Evolutionary conservation across 1,140 invertebrate species (phyloP).

Genomic region (Reticulitermes speratus): DNA sequence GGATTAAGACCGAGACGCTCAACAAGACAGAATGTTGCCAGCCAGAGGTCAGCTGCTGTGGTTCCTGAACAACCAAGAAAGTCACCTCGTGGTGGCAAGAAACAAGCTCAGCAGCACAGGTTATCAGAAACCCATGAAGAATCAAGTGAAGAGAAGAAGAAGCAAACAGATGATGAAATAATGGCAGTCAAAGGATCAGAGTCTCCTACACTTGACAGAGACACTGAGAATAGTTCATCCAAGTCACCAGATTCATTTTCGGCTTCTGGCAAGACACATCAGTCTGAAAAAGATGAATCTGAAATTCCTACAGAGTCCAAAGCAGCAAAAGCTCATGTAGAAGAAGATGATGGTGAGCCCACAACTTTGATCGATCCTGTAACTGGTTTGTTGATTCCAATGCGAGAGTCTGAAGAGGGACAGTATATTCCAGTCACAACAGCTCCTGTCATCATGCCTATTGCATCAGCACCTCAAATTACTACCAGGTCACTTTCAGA

Average conservation of each 20-base stretch:
- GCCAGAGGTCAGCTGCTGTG: neutral
- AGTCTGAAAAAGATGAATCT: conserved; percentile 16
- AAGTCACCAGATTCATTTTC: conserved; percentile 11
- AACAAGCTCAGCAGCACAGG: neutral
- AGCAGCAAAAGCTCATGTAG: neutral
- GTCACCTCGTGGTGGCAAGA: conserved; percentile 32
- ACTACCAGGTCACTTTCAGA: neutral
- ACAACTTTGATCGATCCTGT: conserved; percentile 72
- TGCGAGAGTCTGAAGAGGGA: conserved; percentile 71
- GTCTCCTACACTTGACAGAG: conserved; percentile 9
- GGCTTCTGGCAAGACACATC: neutral
- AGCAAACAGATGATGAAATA: conserved; percentile 36
- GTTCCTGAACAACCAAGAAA: conserved; percentile 32
- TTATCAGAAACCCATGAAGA: conserved; percentile 36
- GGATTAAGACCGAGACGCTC: neutral
- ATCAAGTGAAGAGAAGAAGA: conserved; percentile 35
- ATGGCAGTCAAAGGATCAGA: neutral
- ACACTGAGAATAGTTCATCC: neutral
- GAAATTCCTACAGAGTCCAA: neutral
- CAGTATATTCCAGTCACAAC: conserved; percentile 63
- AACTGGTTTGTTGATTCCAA: conserved; percentile 69
- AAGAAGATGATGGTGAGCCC: conserved; percentile 51
- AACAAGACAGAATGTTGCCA: neutral
- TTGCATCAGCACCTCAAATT: neutral
- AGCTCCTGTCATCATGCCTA: neutral